A percentile compares a stretch with the other conserved stretches of the same genome.
These are phyloP conservation scores for Mus spretus DNA, from an alignment of 2,797 vertebrate genomes.

Conservation along the genomic window DNA sequence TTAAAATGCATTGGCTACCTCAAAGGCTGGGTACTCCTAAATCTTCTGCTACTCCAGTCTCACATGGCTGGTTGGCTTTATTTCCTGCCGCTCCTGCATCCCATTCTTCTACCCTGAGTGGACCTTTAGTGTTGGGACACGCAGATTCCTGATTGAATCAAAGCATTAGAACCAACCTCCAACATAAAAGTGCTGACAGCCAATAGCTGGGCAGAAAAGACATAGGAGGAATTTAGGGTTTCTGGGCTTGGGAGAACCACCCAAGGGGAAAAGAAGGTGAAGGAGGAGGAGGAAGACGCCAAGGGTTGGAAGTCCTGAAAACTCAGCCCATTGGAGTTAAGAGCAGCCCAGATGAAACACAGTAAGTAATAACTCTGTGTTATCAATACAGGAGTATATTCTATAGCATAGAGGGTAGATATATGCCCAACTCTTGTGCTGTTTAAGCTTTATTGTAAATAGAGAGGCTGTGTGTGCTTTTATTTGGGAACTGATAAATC, in stretches of 20 bases:
- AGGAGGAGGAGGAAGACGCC: neutral
- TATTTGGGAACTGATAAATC: neutral
- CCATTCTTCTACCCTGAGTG: too few relatives aligned
- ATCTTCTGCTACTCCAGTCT: too few relatives aligned
- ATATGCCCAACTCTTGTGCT: neutral
- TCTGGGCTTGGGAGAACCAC: neutral
- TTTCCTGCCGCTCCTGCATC: too few relatives aligned
- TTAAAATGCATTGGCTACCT: too few relatives aligned
- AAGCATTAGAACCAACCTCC: too few relatives aligned
- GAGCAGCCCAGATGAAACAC: neutral
- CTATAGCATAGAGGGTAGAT: neutral
- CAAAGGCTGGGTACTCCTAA: too few relatives aligned
- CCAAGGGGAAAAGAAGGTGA: neutral
- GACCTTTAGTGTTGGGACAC: too few relatives aligned
- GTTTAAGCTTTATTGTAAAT: neutral
- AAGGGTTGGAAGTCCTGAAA: neutral
- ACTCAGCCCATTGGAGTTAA: neutral
- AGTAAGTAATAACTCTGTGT: neutral
- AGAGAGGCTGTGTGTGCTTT: neutral
- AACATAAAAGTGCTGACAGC: neutral
- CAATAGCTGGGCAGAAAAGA: neutral
- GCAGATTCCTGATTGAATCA: too few relatives aligned
- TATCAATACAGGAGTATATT: neutral
- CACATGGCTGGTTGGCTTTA: too few relatives aligned
- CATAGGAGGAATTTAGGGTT: neutral